Conservation (phyloP, 2,113 vertebrate genomes). For the Chloroceryle aenea region DNA sequence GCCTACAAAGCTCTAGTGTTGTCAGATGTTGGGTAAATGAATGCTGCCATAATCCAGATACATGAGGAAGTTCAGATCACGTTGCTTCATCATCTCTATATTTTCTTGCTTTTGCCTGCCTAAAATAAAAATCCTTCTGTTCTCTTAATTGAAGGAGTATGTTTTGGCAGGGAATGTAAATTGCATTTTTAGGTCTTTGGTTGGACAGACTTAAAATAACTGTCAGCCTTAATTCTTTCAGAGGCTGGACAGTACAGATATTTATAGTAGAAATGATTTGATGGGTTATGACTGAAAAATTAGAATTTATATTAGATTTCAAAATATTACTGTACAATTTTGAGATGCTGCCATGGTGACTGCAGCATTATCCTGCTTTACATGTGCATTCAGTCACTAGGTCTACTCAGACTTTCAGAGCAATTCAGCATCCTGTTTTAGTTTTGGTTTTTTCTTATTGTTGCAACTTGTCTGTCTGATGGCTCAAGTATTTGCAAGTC, state of each 20-base stretch:
- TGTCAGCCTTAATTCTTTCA: neutral
- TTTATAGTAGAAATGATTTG: constrained; percentile 51
- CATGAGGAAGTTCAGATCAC: neutral
- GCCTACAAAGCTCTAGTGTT: neutral
- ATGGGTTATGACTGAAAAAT: constrained; percentile 56
- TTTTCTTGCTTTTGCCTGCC: neutral
- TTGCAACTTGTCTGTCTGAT: neutral
- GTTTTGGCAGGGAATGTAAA: constrained; percentile 25
- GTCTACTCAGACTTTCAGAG: constrained; percentile 10
- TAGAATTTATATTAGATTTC: constrained; percentile 57
- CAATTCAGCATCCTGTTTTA: neutral
- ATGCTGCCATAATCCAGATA: neutral
- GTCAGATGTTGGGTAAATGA: neutral
- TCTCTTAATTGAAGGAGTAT: neutral
- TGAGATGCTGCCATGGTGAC: constrained; percentile 56
- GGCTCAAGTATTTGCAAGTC: neutral
- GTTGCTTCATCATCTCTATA: neutral
- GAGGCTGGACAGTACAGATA: constrained; percentile 21
- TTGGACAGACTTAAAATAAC: constrained; percentile 51
- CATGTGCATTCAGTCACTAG: neutral
- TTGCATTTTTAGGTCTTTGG: constrained; percentile 12
- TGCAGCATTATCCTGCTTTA: constrained; percentile 24
- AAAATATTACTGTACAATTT: constrained; percentile 50
- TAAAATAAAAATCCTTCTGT: neutral
- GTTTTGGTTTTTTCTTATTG: neutral